Evolutionary conservation across 2,113 vertebrate species (phyloP).

Genomic region (Eulemur rufifrons): DNA sequence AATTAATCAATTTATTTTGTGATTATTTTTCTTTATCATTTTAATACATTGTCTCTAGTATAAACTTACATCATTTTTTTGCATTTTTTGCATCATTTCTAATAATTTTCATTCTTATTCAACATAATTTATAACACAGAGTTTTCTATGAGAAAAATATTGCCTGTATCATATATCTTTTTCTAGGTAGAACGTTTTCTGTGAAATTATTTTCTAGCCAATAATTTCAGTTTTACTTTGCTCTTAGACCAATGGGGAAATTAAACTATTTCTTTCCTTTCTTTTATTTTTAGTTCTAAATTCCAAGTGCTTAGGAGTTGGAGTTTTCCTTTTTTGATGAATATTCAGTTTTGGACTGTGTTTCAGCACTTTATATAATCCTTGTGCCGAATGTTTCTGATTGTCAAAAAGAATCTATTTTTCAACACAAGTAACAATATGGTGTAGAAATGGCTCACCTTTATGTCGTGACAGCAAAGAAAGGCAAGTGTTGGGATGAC

Average conservation of each 20-base stretch:
- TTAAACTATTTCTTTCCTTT: neutral
- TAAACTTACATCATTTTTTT: neutral
- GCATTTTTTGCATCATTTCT: neutral
- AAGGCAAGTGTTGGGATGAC: too few relatives aligned
- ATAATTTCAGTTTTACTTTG: neutral
- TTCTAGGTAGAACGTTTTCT: neutral
- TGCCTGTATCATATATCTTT: neutral
- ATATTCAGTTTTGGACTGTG: too few relatives aligned
- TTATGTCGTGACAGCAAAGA: too few relatives aligned
- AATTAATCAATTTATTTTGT: neutral
- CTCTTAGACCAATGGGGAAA: neutral
- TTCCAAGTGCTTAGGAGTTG: neutral
- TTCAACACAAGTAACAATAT: too few relatives aligned
- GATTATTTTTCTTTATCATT: neutral
- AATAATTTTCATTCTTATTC: neutral
- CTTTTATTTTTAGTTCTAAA: neutral
- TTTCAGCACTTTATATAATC: too few relatives aligned
- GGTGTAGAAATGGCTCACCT: too few relatives aligned
- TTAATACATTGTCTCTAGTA: neutral
- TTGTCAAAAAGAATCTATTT: too few relatives aligned
- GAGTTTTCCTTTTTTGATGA: neutral
- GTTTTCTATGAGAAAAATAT: neutral
- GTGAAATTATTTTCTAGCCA: neutral
- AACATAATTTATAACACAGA: neutral
- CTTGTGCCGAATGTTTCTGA: too few relatives aligned